Conservation (phyloP, 2,113 vertebrate genomes). For the Herpailurus yagouaroundi region DNA sequence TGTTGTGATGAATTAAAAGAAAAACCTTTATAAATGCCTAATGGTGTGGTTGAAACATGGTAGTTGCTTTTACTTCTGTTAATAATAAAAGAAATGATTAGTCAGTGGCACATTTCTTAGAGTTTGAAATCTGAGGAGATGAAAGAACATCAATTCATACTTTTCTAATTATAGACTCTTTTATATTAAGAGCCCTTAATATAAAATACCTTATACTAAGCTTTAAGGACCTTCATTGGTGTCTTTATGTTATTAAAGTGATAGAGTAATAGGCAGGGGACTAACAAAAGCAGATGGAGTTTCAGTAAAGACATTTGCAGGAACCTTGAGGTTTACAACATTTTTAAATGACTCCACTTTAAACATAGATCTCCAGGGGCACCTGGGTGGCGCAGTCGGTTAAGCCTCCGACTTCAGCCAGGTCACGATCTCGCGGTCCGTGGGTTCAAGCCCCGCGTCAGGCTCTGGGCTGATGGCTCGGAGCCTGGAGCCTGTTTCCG, state of each 20-base stretch:
- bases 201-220: neutral
- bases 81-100: constrained; percentile 12
- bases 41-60: neutral
- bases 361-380: neutral
- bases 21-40: neutral
- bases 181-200: neutral
- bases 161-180: neutral
- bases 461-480: no score
- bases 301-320: constrained; percentile 25
- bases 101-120: neutral
- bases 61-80: constrained; percentile 45
- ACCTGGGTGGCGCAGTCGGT: no score
- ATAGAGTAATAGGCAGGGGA: neutral
- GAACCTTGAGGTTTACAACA: neutral
- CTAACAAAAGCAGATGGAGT: neutral
- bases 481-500: no score
- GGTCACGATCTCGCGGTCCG: no score
- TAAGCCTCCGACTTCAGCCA: no score
- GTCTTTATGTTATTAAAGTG: neutral
- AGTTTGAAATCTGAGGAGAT: constrained; percentile 35
- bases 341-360: neutral
- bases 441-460: no score
- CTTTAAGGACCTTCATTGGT: neutral
- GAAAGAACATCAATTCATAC: neutral
- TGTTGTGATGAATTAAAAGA: neutral